These are phyloP conservation scores for Caradrina kadenii DNA, from an alignment of 2,888 invertebrate genomes.

Conservation along the genomic window DNA sequence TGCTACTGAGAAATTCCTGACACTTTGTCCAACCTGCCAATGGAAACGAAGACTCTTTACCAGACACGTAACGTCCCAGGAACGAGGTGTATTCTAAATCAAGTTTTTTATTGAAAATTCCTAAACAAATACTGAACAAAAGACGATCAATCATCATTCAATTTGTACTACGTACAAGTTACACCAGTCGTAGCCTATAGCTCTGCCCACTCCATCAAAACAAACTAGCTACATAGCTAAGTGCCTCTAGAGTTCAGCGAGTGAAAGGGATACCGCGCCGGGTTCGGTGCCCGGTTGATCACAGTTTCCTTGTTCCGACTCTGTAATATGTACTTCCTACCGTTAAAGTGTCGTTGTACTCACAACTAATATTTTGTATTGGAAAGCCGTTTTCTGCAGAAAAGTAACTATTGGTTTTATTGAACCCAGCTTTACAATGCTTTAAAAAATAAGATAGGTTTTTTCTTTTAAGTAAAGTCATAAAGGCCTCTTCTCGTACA, in stretches of 20 bases:
- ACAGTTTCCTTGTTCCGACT: conserved; percentile 61
- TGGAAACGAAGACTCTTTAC: too few species aligned
- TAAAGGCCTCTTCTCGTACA: too few species aligned
- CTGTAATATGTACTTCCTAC: conserved; percentile 51
- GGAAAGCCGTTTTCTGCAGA: conserved; percentile 20
- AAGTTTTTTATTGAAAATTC: too few species aligned
- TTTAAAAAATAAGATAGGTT: not conserved
- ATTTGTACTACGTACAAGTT: conserved; percentile 7
- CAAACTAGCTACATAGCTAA: conserved; percentile 25
- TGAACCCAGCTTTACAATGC: not conserved
- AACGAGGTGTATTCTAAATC: too few species aligned
- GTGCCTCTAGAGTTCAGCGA: conserved; percentile 46
- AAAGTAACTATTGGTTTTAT: not conserved
- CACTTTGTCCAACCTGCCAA: too few species aligned
- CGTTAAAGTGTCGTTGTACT: conserved; percentile 42
- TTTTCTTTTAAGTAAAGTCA: not conserved
- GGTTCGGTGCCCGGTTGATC: conserved; percentile 63
- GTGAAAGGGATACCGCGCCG: conserved; percentile 67
- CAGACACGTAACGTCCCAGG: too few species aligned
- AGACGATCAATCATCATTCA: not conserved
- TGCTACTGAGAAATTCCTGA: too few species aligned
- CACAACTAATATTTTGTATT: conserved; percentile 28
- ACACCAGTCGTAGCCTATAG: conserved; percentile 6
- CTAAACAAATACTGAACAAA: not conserved
- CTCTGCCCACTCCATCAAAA: conserved; percentile 18